Evolutionary conservation across 1,140 invertebrate species (phyloP), one percentile per base, ranked within the genome.

Genomic region (Triops longicaudatus): DNA sequence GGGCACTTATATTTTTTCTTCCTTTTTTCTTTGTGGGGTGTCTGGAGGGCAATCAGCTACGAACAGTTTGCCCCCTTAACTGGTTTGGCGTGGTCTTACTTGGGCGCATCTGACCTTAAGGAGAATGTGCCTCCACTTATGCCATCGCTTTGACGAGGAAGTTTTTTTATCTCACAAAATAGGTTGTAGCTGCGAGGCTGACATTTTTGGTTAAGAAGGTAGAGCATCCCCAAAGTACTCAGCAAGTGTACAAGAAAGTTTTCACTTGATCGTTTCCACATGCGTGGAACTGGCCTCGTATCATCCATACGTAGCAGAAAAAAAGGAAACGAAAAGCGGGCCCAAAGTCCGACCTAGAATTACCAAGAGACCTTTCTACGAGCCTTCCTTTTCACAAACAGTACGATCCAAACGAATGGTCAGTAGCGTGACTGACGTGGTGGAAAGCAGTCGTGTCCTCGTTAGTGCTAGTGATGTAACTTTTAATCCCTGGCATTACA

Each of bases 1-100:
- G 50, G 50, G 50, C 50, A 63, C 50, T 63, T 63, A 14, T 63
- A 63, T n/a, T 63, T 63, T 63, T 63, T 37, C n/a, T n/a, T n/a
- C n/a, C n/a, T 37, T 7, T 37, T 37, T 37, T 37, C 31, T 37
- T 63, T 63, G 44, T 14, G 14, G 14, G 44, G 9, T 63, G 50
- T 63, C 50, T 63, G 50, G 17, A 63, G 50, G 50, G 50, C 50
- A 63, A 22, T 63, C 50, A 63, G 50, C 22, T 63, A 10, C 31
- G 7, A 63, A 22, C 17, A 63, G 10, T 63, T 63, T 4, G 17
- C 22, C 10, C 50, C 14, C 14, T 63, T 63, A 63, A 63, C 50
- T 63, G 50, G 50, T 63, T 63, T 63, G 50, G 50, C n/a, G 44
- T 37, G 14, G 50, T n/a, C 50, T 63, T 63, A 22, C 22, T 63